Base-by-base conservation (phyloP, 2,888 invertebrate species). In the Apotomis betuletana region DNA sequence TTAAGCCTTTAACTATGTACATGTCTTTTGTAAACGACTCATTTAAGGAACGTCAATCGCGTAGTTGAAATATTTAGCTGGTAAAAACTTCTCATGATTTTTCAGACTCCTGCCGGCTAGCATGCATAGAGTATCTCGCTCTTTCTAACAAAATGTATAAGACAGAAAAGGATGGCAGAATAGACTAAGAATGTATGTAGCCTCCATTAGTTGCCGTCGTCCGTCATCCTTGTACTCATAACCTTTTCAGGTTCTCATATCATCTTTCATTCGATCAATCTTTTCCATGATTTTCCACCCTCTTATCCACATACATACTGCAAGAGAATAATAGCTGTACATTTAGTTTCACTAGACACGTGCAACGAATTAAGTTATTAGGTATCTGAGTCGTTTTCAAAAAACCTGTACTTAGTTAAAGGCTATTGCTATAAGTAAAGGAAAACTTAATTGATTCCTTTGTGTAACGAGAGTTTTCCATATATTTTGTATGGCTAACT, bases 261-360 rank as follows among this genome's bases (percentile, higher is more conserved):
- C 52, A 54, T 63, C 63, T 54, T 54, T 54, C 63, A 54, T 54
- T 63, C 52, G 36, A 63, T 54, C 54, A 63, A 63, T 63, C 52
- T 54, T 54, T 38, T 63, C 54, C 63, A 63, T 63, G n/a, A 5
- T 52, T 54, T 12, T 12, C 52, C 52, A 38, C 13, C 63, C 52
- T 54, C 13, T 38, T 38, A 54, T 54, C 10, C 9, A 49, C 49
- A 41, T 49, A 10, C 49, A 49, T 41, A 49, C 49, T 6, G 49
- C 49, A 9, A 49, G 8, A 49, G 8, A 49, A 49, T 44, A 49
- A 49, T 49, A 49, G 49, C 0, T 49, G 10, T 49, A 6, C 12
- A 49, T 49, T 49, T 49, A 49, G 49, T 49, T 49, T 9, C 49
- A 49, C 49, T 49, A 49, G 49, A 49, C 49, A 49, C 9, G 49